These are phyloP conservation scores for Drosophila miranda DNA, from an alignment of 1,140 invertebrate genomes.

Conservation along the genomic window DNA sequence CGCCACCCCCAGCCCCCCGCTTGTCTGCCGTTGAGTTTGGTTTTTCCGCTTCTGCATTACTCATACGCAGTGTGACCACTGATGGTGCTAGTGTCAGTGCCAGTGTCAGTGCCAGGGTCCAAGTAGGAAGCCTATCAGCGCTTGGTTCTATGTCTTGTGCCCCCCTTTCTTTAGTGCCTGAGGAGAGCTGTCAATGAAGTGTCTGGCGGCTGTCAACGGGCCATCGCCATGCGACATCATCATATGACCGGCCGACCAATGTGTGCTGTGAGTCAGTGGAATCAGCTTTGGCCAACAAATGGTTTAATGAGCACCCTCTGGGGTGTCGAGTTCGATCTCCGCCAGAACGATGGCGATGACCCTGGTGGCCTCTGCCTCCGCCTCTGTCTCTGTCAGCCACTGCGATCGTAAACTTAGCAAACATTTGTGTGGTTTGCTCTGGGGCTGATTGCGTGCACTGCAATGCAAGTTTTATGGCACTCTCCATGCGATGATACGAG, in stretches of 20 bases:
- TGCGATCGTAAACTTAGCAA: slow-evolving; percentile 70
- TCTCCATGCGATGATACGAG: slow-evolving; percentile 37
- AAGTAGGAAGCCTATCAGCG: slow-evolving; percentile 28
- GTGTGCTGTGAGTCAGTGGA: slow-evolving; percentile 44
- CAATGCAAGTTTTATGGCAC: slow-evolving; percentile 75
- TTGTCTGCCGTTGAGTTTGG: slow-evolving; percentile 8
- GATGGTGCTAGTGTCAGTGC: neutral
- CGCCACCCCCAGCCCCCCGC: too few relatives aligned
- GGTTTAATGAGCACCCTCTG: slow-evolving; percentile 5
- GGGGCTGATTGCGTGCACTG: slow-evolving; percentile 61
- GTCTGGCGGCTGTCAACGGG: slow-evolving; percentile 38
- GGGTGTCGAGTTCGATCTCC: slow-evolving; percentile 29
- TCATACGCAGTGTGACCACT: slow-evolving; percentile 52
- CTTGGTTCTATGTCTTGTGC: slow-evolving; percentile 2
- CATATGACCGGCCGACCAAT: slow-evolving; percentile 55
- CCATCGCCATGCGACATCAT: slow-evolving; percentile 38
- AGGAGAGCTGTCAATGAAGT: slow-evolving; percentile 53
- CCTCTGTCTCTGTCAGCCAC: slow-evolving; percentile 44
- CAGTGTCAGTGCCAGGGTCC: neutral
- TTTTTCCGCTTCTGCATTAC: slow-evolving; percentile 42
- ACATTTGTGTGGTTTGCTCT: slow-evolving; percentile 54
- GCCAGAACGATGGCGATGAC: slow-evolving; percentile 25
- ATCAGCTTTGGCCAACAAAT: slow-evolving; percentile 44
- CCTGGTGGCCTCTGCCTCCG: slow-evolving; percentile 27
- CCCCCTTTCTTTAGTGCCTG: slow-evolving; percentile 3